Conservation (phyloP, 2,888 invertebrate genomes). For the Ennomos erosarius region DNA sequence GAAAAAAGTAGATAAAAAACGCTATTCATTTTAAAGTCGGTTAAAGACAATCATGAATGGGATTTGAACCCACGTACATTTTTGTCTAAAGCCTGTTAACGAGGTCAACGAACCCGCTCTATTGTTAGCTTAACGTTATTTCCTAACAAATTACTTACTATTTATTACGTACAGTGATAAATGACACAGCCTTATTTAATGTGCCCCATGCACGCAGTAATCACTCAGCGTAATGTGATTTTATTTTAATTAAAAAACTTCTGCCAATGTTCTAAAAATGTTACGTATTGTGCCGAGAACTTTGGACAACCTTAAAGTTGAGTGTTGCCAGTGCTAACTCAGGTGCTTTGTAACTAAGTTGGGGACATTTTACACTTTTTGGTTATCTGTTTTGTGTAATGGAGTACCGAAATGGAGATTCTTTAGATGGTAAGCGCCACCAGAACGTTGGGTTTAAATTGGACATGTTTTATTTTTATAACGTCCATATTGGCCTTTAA, state of each 20-base stretch:
- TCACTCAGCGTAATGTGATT: conserved; percentile 17
- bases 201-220: conserved; percentile 14
- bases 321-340: not conserved
- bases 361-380: not conserved
- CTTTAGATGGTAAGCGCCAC: too few species aligned
- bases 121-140: not conserved
- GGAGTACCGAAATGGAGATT: too few species aligned
- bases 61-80: too few species aligned
- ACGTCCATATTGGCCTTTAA: too few species aligned
- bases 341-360: conserved; percentile 4
- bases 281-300: conserved; percentile 7
- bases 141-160: conserved; percentile 7
- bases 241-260: conserved; percentile 24
- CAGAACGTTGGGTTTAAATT: too few species aligned
- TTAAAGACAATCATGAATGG: too few species aligned
- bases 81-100: not conserved
- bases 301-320: conserved; percentile 14
- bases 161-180: conserved; percentile 10
- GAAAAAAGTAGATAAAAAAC: too few species aligned
- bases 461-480: too few species aligned
- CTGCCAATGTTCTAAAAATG: not conserved
- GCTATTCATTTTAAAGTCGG: too few species aligned
- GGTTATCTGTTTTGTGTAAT: not conserved
- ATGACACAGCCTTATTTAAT: conserved; percentile 11
- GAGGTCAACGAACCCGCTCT: too few species aligned